Conservation (phyloP, 2,113 vertebrate species). For the Charina bottae region DNA sequence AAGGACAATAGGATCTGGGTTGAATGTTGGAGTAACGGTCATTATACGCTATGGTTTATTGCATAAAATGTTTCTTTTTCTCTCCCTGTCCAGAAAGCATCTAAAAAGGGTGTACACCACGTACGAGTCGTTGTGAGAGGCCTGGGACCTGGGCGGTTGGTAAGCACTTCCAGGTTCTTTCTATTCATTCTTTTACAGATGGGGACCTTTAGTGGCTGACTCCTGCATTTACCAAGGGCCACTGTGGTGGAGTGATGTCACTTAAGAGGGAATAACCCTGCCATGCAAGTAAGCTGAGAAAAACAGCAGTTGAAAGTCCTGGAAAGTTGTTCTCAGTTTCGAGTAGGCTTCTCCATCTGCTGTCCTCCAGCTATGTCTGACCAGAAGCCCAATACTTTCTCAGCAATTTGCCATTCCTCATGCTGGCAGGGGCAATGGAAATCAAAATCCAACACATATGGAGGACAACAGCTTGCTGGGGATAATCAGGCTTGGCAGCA, state of each 20-base stretch:
- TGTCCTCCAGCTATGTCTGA: neutral
- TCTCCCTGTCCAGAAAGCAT: conserved; percentile 82
- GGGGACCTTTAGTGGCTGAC: neutral
- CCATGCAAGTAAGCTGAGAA: neutral
- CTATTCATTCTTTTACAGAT: neutral
- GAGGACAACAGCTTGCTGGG: neutral
- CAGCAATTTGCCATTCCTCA: neutral
- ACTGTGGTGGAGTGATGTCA: neutral
- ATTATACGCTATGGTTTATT: neutral
- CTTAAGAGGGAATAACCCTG: neutral
- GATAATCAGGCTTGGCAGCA: neutral
- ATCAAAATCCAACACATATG: neutral
- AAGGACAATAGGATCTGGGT: neutral
- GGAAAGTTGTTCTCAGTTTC: neutral
- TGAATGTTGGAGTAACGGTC: neutral
- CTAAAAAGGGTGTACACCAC: conserved; percentile 81
- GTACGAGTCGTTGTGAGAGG: conserved; percentile 92
- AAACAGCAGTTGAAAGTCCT: neutral
- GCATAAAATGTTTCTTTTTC: conserved; percentile 34
- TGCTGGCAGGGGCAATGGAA: neutral
- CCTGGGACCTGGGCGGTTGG: conserved; percentile 90
- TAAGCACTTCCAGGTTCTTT: conserved; percentile 62
- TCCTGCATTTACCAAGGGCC: neutral
- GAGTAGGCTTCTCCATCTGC: neutral
- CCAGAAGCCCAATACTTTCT: neutral